Conservation (phyloP, 35 echinoderm and acorn worm species). For the Heliocidaris tuberculata region DNA sequence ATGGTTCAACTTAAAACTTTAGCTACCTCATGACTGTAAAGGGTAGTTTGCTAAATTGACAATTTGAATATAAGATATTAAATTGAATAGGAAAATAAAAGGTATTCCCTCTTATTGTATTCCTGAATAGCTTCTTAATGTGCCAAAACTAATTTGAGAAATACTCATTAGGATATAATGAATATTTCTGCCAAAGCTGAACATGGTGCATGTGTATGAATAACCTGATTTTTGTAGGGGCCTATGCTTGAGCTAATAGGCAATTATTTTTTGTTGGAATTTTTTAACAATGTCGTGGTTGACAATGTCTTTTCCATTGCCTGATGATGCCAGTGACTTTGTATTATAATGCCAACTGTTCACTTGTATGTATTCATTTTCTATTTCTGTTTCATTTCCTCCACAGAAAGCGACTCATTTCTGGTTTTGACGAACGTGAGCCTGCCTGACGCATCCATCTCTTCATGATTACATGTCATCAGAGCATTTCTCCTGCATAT, state of each 20-base stretch:
- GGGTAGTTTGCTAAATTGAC: too few species aligned
- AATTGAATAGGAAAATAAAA: too few species aligned
- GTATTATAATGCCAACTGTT: neutral
- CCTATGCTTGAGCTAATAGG: neutral
- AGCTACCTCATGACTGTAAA: too few species aligned
- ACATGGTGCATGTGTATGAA: neutral
- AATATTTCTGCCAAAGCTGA: neutral
- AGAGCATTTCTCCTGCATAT: neutral
- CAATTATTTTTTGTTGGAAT: neutral
- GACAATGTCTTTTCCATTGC: neutral
- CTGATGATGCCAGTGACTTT: neutral
- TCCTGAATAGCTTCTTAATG: too few species aligned
- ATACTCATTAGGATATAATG: too few species aligned
- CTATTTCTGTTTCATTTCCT: neutral
- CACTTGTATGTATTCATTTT: neutral
- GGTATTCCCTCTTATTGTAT: too few species aligned
- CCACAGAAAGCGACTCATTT: neutral
- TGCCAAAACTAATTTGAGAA: too few species aligned
- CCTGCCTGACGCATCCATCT: neutral
- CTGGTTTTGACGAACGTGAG: neutral
- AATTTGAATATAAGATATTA: too few species aligned
- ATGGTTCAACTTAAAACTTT: too few species aligned
- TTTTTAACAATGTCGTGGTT: neutral
- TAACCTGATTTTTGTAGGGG: neutral
- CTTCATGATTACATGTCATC: neutral